These are phyloP conservation scores for Philopedon plagiatum DNA, from an alignment of 2,888 invertebrate species.

Conservation along the genomic window DNA sequence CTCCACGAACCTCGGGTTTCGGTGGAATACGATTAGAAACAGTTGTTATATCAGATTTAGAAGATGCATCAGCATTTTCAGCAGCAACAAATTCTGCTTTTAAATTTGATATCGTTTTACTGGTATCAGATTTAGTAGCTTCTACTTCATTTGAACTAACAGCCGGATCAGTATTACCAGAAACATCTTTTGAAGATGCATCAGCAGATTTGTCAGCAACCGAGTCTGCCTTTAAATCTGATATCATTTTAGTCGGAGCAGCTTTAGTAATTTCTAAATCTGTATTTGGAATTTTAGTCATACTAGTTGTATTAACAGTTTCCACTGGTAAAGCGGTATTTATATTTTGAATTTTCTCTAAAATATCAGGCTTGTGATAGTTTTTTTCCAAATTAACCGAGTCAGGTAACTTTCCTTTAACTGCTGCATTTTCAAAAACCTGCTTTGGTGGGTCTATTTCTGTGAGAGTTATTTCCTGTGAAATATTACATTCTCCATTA, in stretches of 20 bases:
- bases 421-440: neutral
- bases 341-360: neutral
- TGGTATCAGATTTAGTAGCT: neutral
- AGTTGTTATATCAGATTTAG: neutral
- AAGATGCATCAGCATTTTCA: neutral
- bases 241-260: too few relatives aligned
- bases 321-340: neutral
- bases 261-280: too few relatives aligned
- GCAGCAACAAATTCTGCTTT: constrained; percentile 14
- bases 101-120: neutral
- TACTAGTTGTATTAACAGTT: neutral
- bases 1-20: constrained; percentile 63
- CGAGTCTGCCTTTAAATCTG: neutral
- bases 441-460: neutral
- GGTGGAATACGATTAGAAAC: neutral
- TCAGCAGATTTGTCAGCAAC: constrained; percentile 6
- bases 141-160: too few relatives aligned
- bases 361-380: constrained; percentile 5
- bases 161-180: too few relatives aligned
- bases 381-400: constrained; percentile 2
- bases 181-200: neutral
- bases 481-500: neutral
- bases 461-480: neutral
- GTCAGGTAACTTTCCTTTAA: neutral
- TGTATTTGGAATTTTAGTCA: too few relatives aligned